Evolutionary conservation across 2,797 vertebrate genomes (phyloP).

Genomic region (Ctenosaura bakeri): DNA sequence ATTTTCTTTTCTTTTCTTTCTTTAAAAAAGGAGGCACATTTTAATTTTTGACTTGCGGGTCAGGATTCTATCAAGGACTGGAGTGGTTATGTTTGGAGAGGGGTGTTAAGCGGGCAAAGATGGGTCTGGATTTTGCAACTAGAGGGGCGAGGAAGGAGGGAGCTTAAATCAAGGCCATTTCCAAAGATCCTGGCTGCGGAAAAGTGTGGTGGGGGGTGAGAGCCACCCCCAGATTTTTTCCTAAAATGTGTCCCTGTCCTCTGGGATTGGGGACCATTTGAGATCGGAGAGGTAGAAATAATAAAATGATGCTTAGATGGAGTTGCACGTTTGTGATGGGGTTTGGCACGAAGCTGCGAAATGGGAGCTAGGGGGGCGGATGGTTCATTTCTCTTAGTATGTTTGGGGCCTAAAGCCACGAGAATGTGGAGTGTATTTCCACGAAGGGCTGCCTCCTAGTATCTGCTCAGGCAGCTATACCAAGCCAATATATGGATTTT

Average conservation of each 20-base stretch:
- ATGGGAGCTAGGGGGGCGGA: background rate
- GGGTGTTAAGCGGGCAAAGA: too few relatives aligned
- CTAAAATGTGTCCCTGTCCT: background rate
- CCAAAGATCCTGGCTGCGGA: too few relatives aligned
- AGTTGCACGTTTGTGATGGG: background rate
- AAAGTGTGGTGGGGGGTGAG: too few relatives aligned
- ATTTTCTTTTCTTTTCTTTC: too few relatives aligned
- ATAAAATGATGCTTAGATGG: background rate
- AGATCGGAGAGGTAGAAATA: background rate
- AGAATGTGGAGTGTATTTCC: background rate
- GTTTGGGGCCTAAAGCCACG: background rate
- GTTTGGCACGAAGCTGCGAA: too few relatives aligned
- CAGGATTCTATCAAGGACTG: background rate
- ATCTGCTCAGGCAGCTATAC: too few relatives aligned
- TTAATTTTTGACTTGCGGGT: too few relatives aligned
- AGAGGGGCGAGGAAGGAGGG: too few relatives aligned
- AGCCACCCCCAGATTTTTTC: background rate
- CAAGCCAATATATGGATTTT: background rate
- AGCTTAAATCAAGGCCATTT: background rate
- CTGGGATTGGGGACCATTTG: background rate
- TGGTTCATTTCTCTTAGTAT: too few relatives aligned
- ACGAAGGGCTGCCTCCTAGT: background rate
- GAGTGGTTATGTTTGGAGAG: background rate
- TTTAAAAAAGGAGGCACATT: too few relatives aligned
- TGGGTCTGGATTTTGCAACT: background rate